Evolutionary conservation across 1,140 invertebrate genomes (phyloP).

Genomic region (Ooceraea biroi): DNA sequence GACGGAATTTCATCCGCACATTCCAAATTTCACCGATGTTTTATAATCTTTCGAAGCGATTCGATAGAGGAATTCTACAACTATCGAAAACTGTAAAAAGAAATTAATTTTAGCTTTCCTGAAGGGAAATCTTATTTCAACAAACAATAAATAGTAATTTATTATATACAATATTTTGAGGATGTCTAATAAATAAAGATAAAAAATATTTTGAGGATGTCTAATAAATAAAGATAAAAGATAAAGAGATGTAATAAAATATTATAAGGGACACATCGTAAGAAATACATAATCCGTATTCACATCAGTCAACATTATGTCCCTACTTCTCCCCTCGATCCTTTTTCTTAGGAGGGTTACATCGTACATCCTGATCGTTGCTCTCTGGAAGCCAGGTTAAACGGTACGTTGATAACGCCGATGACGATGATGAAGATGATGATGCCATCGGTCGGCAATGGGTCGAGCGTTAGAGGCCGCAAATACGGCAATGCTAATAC

Average conservation of each 20-base stretch:
- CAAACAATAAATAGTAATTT: too few species aligned
- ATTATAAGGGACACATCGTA: not conserved
- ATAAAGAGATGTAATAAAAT: not conserved
- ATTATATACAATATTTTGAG: too few species aligned
- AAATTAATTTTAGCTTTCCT: not conserved
- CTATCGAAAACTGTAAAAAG: not conserved
- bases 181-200: not conserved
- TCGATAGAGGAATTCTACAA: not conserved
- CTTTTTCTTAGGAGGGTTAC: conserved; percentile 6
- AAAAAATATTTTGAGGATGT: not conserved
- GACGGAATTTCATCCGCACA: not conserved
- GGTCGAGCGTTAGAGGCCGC: conserved; percentile 59
- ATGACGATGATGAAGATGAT: conserved; percentile 56
- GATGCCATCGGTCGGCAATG: conserved; percentile 54
- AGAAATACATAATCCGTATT: not conserved
- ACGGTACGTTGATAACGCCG: conserved; percentile 43
- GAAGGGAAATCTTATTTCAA: too few species aligned
- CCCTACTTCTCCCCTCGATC: not conserved
- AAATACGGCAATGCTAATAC: conserved; percentile 71
- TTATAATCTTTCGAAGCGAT: not conserved
- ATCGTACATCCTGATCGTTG: conserved; percentile 37
- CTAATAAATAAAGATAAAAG: not conserved
- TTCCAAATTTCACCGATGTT: conserved; percentile 3
- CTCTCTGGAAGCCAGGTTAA: not conserved
- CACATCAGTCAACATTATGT: conserved; percentile 8